Evolutionary conservation across 2,797 vertebrate species (phyloP).

Genomic region (Acanthiza pusilla): DNA sequence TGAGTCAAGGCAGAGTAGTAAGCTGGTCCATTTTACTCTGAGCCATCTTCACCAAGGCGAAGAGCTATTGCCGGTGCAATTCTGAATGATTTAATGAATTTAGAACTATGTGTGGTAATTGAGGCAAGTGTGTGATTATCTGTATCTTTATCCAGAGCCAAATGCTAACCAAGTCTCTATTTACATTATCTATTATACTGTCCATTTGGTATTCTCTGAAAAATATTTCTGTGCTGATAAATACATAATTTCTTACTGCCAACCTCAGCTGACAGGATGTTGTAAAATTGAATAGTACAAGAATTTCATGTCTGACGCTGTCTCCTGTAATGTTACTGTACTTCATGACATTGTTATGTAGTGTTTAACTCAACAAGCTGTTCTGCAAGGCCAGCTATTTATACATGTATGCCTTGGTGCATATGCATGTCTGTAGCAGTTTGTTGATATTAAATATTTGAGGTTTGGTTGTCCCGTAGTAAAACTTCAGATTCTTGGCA

Average conservation of each 20-base stretch:
- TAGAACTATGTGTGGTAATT: neutral
- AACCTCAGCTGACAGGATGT: slow-evolving; percentile 44
- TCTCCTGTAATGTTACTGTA: neutral
- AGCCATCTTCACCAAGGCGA: neutral
- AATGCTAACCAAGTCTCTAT: neutral
- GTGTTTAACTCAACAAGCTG: neutral
- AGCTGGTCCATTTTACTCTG: neutral
- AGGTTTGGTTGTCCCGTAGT: neutral
- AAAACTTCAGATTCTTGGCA: neutral
- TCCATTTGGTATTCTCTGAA: neutral
- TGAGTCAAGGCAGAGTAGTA: neutral
- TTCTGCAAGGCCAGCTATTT: neutral
- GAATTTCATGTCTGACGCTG: neutral
- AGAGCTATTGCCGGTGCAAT: neutral
- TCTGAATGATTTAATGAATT: neutral
- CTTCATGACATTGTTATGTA: slow-evolving; percentile 46
- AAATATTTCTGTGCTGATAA: neutral
- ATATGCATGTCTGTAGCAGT: neutral
- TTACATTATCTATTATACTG: neutral
- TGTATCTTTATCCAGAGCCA: neutral
- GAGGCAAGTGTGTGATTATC: neutral
- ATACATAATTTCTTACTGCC: neutral
- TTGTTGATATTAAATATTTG: neutral
- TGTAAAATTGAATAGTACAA: neutral
- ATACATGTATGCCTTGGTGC: neutral